phyloP scores from a whole-genome alignment of 2,113 vertebrate genomes.

The Chloropsis cyanopogon region DNA sequence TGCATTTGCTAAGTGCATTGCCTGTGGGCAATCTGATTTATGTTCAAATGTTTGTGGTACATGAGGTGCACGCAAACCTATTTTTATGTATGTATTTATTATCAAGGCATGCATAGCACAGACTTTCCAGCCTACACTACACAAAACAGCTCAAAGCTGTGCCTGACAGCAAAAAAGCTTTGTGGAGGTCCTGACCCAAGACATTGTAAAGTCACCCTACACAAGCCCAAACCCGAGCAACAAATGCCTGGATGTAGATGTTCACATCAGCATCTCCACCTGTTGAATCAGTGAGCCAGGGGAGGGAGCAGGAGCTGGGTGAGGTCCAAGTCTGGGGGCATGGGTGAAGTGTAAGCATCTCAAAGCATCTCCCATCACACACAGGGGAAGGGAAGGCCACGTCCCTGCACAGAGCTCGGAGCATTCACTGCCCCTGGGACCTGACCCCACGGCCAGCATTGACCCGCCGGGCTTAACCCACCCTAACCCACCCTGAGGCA shows the following conservation, averaged over 20 bases:
- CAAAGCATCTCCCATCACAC: background rate
- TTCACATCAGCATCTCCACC: background rate
- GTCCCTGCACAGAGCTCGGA: background rate
- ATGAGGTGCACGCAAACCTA: background rate
- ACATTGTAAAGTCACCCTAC: background rate
- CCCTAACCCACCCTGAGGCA: background rate
- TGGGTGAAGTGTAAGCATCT: background rate
- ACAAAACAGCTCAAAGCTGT: constrained; percentile 15
- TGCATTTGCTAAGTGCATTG: background rate
- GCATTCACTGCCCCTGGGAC: background rate
- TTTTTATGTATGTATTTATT: constrained; percentile 9
- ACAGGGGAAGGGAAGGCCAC: background rate
- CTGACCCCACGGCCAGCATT: background rate
- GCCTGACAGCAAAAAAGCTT: background rate
- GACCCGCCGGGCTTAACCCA: background rate
- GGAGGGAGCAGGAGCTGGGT: background rate
- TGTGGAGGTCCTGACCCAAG: background rate
- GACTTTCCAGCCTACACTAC: background rate
- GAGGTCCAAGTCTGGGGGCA: background rate
- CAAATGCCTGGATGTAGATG: background rate
- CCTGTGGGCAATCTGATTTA: background rate
- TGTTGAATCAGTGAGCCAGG: background rate
- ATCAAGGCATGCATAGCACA: constrained; percentile 8
- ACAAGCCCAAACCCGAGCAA: background rate
- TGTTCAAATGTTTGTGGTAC: constrained; percentile 16